Evolutionary conservation across 2,888 invertebrate genomes (phyloP), one percentile per base, ranked within the genome.

Genomic region (Drosophila melanosoma): DNA sequence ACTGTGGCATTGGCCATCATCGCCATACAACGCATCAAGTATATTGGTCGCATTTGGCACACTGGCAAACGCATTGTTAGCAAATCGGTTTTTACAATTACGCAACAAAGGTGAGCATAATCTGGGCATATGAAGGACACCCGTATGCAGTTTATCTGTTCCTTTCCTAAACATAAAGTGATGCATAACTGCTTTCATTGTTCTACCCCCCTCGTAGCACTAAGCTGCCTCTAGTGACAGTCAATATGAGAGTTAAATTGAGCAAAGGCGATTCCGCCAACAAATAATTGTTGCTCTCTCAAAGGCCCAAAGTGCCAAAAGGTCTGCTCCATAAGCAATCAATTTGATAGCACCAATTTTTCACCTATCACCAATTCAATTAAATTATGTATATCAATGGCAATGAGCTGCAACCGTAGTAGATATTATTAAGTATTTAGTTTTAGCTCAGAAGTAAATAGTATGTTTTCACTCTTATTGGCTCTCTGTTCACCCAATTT

Each of bases 1-100:
- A 94, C 94, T 74, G 94, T 93, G 0, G 95, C 93, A 5, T 91
- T 95, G 61, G 94, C 94, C 17, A 91, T 96, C 6, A 94, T 96
- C 45, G 95, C 95, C 48, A 93, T 96, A 58, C 92, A 94, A 48
- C 93, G 96, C 65, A 96, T 96, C 95, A 95, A 95, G 82, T 96
- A 94, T 92, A 93, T 96, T 76, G 95, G 95, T 4, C 92, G 94
- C 63, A 93, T 95, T 48, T 96, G 96, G 96, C 94, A 94, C 72
- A 94, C 94, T 4, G 95, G 95, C 2, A 94, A 94, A 80, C 93
- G 95, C 61, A 93, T 94, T 62, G 94, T 94, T 7, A 94, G 94
- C 52, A 94, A 94, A 69, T 93, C 93, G 1, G 91, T 93, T 15
- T 93, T 92, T 38, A 93, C 92, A 65, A 91, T 93, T 57, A 92